Evolutionary conservation across 1,140 invertebrate species (phyloP).

Genomic region (Drosophila willistoni): DNA sequence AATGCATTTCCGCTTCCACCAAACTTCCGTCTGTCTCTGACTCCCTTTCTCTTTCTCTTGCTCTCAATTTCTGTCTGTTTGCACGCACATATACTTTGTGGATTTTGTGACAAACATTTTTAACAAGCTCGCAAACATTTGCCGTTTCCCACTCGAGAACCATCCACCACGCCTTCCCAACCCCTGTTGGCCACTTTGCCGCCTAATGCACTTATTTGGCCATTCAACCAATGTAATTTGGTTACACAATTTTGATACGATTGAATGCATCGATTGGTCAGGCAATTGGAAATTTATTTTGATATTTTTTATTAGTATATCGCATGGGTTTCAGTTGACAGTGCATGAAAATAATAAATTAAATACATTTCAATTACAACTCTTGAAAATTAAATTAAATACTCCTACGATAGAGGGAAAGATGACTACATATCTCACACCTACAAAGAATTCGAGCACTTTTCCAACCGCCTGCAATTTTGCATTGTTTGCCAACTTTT

Average conservation of each 20-base stretch:
- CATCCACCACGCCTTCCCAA: conserved; percentile 10
- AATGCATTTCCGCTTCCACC: conserved; percentile 75
- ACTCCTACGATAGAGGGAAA: neutral
- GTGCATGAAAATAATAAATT: conserved; percentile 16
- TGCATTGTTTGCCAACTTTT: conserved; percentile 8
- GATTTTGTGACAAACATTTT: conserved; percentile 61
- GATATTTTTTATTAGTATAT: conserved; percentile 72
- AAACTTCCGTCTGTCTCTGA: conserved; percentile 29
- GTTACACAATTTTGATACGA: conserved; percentile 72
- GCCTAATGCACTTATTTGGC: conserved; percentile 71
- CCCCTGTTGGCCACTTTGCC: conserved; percentile 21
- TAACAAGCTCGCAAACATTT: conserved; percentile 19
- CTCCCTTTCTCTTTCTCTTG: neutral
- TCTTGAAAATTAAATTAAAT: conserved; percentile 50
- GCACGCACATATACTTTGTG: conserved; percentile 60
- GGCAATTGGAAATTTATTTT: conserved; percentile 68
- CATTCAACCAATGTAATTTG: conserved; percentile 70
- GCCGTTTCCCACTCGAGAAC: no score
- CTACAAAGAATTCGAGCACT: neutral
- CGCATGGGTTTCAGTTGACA: conserved; percentile 49
- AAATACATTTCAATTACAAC: neutral
- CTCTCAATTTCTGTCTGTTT: conserved; percentile 5
- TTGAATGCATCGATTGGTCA: conserved; percentile 63
- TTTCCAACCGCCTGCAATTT: neutral
- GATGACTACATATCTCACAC: neutral